Base-by-base conservation (phyloP, 2,797 vertebrate species). In the Malacoraja senta region DNA sequence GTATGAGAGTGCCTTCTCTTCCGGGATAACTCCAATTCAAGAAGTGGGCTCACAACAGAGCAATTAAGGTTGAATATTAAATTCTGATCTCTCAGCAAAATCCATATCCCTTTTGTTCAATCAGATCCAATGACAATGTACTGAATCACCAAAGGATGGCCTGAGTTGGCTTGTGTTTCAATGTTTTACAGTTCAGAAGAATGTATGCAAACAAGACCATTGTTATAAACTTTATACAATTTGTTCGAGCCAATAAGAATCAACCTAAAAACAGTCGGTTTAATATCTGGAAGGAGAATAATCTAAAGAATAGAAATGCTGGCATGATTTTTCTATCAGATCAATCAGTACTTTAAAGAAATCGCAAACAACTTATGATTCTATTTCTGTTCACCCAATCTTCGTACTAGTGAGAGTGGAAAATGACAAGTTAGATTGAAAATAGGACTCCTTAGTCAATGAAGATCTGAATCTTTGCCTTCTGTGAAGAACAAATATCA, bases 381-480 rank as follows among this genome's bases (percentile, higher is more conserved):
- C 26, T 58, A 61, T 61, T 29, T 84, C 21, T 29, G 26, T 13
- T n/a, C 0, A 58, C 17, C 38, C 38, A 81, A 7, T 83, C 10
- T 44, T 44, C 44, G 44, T 44, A 44, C 44, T 2, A 0, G 53
- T 84, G 58, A 29, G 32, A 71, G 35, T 8, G 35, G 35, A 21
- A 44, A 1, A 32, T 38, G 29, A 35, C 32, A 63, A 88, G 21
- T 65, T 10, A 68, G 63, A 2, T 91, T 91, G 21, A 91, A 90
- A 91, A 91, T 72, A 9, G 32, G 65, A 24, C 68, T 8, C 9
- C 32, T 91, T 91, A 91, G 88, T 91, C 32, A 91, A 91, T 38
- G 29, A n/a, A 58, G 83, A 86, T 13, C 29, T 86, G 29, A 86
- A 63, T 13, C 13, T 3, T 63, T 63, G 15, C 6, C 29, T 61